These are phyloP conservation scores for Achroia grisella DNA, from an alignment of 1,140 invertebrate species.

Conservation along the genomic window DNA sequence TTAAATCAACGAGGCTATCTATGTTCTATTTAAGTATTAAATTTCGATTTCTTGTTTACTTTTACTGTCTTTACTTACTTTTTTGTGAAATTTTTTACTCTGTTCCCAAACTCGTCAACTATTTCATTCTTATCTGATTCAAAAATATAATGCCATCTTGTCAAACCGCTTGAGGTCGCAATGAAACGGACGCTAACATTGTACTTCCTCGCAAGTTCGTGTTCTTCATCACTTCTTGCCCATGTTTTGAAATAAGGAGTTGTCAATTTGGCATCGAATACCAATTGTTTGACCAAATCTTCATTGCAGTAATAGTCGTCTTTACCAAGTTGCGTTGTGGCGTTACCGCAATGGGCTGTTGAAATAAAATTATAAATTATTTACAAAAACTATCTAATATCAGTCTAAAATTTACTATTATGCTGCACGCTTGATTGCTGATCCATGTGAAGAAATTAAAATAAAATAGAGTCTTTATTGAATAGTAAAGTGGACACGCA, in stretches of 20 bases:
- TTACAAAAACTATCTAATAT: too few species aligned
- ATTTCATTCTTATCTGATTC: constrained; percentile 68
- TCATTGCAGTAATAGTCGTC: constrained; percentile 89
- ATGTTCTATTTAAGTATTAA: too few species aligned
- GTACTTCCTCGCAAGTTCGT: constrained; percentile 76
- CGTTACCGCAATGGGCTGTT: constrained; percentile 77
- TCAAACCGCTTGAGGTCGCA: constrained; percentile 90
- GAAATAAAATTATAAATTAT: constrained; percentile 16
- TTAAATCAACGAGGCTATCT: too few species aligned
- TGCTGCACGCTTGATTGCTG: too few species aligned
- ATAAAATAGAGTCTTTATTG: too few species aligned
- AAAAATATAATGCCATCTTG: constrained; percentile 85
- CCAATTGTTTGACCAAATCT: constrained; percentile 87
- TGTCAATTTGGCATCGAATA: constrained; percentile 91
- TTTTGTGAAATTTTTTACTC: constrained; percentile 34
- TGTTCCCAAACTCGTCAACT: constrained; percentile 40
- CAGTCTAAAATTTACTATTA: too few species aligned
- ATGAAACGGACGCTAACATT: constrained; percentile 85
- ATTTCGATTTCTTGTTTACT: too few species aligned
- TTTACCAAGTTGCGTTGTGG: constrained; percentile 71
- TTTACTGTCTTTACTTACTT: constrained; percentile 39
- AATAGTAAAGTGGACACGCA: too few species aligned
- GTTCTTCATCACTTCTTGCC: constrained; percentile 68
- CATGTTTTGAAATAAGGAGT: constrained; percentile 80
- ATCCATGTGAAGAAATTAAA: too few species aligned